These are phyloP conservation scores for Axinella damicornis DNA, from an alignment of 37 sponge, comb jelly and placozoan genomes.

Conservation along the genomic window DNA sequence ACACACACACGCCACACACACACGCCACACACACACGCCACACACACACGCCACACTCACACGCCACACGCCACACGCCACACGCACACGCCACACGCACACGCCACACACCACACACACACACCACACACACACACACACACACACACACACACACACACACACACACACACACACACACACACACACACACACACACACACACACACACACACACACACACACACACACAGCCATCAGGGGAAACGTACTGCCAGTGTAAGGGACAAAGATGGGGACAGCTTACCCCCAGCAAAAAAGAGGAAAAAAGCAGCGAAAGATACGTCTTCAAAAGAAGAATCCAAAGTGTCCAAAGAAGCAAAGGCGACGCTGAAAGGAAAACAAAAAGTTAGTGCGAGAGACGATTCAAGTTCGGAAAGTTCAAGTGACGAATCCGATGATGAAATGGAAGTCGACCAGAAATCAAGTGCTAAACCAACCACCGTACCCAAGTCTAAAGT, in stretches of 20 bases:
- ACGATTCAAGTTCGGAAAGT: not conserved
- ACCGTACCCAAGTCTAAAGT: too few species aligned
- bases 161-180: too few species aligned
- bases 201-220: too few species aligned
- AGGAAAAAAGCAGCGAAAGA: not conserved
- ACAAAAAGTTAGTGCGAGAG: too few species aligned
- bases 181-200: too few species aligned
- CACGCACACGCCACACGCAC: too few species aligned
- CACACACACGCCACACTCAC: too few species aligned
- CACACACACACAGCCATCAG: constrained; percentile 15
- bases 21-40: too few species aligned
- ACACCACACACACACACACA: not conserved
- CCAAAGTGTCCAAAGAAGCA: not conserved
- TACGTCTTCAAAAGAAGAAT: not conserved
- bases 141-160: too few species aligned
- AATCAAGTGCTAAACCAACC: not conserved
- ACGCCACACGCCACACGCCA: too few species aligned
- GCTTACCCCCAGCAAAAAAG: not conserved
- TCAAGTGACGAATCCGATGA: not conserved
- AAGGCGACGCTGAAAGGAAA: not conserved
- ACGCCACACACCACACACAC: not conserved
- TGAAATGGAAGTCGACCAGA: constrained; percentile 3
- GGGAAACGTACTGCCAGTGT: constrained; percentile 28
- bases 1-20: too few species aligned
- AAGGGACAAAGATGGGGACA: not conserved